phyloP scores from a whole-genome alignment of 2,113 vertebrate species.

The Poicephalus meyeri region DNA sequence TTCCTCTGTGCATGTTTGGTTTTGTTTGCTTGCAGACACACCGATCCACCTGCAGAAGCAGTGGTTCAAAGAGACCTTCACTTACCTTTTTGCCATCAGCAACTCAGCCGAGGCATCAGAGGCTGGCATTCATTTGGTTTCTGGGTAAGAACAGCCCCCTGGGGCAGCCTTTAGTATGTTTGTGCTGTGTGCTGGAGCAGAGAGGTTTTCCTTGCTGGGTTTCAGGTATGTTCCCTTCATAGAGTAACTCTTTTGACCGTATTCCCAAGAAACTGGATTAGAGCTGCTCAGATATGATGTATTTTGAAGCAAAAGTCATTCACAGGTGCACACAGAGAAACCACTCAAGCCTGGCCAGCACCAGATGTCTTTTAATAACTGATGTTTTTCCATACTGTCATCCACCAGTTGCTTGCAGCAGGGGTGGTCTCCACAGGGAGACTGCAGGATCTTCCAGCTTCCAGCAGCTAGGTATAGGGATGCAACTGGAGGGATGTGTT shows the following conservation, averaged over 20 bases:
- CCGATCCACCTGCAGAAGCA: constrained; percentile 75
- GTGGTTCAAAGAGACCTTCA: constrained; percentile 90
- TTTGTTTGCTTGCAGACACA: constrained; percentile 72
- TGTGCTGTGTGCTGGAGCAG: background rate
- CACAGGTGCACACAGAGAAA: background rate
- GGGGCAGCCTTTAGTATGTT: background rate
- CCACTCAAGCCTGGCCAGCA: background rate
- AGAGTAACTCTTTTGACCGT: background rate
- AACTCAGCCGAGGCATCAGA: constrained; percentile 78
- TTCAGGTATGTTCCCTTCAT: background rate
- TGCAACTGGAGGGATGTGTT: fast-evolving
- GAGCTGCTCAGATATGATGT: background rate
- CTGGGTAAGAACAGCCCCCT: constrained; percentile 79
- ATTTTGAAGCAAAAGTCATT: background rate
- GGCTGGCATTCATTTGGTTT: constrained; percentile 85
- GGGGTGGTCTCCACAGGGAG: background rate
- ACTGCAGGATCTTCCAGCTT: background rate
- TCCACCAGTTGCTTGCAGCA: background rate
- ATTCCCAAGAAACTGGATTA: background rate
- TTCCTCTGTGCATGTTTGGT: background rate
- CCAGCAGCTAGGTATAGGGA: background rate
- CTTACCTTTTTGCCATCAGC: constrained; percentile 80
- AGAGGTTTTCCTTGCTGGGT: background rate
- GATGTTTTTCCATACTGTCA: background rate
- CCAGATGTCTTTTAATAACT: background rate